Base-by-base conservation (phyloP, 2,888 invertebrate genomes). In the Andrena bucephala region DNA sequence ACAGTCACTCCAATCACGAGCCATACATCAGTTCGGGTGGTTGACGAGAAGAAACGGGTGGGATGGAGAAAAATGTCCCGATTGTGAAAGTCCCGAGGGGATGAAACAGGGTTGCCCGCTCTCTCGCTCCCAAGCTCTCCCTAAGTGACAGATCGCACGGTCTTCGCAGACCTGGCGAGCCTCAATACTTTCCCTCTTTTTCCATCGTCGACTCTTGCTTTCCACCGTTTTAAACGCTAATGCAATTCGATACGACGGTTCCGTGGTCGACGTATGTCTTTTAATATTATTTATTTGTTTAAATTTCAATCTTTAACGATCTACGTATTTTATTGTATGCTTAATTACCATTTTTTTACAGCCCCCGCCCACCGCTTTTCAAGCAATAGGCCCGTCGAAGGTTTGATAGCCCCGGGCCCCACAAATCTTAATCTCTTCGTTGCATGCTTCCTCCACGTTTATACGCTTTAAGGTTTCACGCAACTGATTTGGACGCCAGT, bases 1-100 rank as follows among this genome's bases (percentile, higher is more conserved):
- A 80, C 87, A 88, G 87, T 90, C 89, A 89, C 90, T 92, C 88
- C 91, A 91, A 92, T 92, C 93, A 92, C 89, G 89, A 88, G 88
- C 89, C 85, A 89, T 92, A 90, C 90, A 90, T 92, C 91, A 91
- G 89, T 84, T 85, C 74, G 89, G 85, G 87, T 85, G 65, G 81
- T 70, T 84, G 85, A 83, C 77, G 87, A 83, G 85, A 83, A 85
- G 81, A 83, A 81, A 73, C 73, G 67, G 66, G 20, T 54, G 70
- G 84, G 62, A 27, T 63, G 71, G 78, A 77, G 85, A 83, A 87
- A 87, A 88, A 86, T 83, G 85, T 87, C 81, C 85, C 83, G 88
- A 87, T 88, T 84, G 87, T 77, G 84, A 87, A 84, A 85, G 85
- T 90, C 91, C 86, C 91, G 66, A 65, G 90, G 87, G 91, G 86